Conservation (phyloP, 2,888 invertebrate genomes). For the Mythimna ferrago region DNA sequence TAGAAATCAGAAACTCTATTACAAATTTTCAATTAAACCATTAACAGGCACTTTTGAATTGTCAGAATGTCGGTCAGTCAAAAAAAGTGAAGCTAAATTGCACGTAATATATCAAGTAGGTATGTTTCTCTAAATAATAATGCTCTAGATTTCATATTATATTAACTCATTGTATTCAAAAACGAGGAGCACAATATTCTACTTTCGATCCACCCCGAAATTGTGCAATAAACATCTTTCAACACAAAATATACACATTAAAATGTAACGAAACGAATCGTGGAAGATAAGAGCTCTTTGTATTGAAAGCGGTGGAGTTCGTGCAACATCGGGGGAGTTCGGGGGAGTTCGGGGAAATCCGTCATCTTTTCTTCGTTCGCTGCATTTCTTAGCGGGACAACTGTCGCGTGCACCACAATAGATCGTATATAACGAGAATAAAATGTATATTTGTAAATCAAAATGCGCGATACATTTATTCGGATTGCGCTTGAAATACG, state of each 20-base stretch:
- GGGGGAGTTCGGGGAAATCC: conserved; percentile 54
- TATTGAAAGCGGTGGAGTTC: conserved; percentile 54
- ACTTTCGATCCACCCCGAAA: conserved; percentile 37
- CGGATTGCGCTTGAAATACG: conserved; percentile 20
- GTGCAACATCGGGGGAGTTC: conserved; percentile 30
- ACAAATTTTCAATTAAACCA: neutral
- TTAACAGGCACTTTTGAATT: too few species aligned
- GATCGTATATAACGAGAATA: conserved; percentile 49
- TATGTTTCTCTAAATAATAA: neutral
- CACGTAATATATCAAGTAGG: too few species aligned
- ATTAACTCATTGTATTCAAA: conserved; percentile 7
- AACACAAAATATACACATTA: conserved; percentile 64
- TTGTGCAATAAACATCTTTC: conserved; percentile 42
- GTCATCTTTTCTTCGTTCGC: conserved; percentile 66
- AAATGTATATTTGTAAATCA: conserved; percentile 48
- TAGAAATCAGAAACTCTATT: too few species aligned
- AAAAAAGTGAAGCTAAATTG: too few species aligned
- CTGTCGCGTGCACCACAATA: conserved; percentile 56
- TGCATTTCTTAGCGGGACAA: conserved; percentile 57
- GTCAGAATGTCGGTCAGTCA: too few species aligned
- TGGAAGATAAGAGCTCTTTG: conserved; percentile 72
- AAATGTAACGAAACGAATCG: conserved; percentile 77
- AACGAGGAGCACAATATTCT: conserved; percentile 5
- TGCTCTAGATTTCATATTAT: neutral
- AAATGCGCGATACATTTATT: conserved; percentile 42